Percentiles rank a stretch among this genome's conserved stretches.
Evolutionary conservation across 2,113 vertebrate species (phyloP).

Genomic region (Erythrolamprus reginae): DNA sequence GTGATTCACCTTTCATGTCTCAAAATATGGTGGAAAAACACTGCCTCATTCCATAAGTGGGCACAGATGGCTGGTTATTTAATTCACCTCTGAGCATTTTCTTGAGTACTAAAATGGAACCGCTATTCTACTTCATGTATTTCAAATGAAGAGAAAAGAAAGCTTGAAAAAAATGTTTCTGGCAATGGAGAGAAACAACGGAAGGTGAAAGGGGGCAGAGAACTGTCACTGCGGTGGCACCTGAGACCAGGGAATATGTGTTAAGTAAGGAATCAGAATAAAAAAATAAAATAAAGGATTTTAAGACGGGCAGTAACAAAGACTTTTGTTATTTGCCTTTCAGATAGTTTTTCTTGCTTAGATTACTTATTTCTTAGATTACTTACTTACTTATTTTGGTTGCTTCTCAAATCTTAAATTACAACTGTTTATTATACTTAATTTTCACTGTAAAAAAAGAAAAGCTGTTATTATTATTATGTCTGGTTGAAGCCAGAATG

Average conservation of each 20-base stretch:
- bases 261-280: background rate
- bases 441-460: background rate
- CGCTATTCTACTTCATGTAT: background rate
- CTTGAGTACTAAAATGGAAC: background rate
- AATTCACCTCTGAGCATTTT: constrained; percentile 1
- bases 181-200: constrained; percentile 2
- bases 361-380: background rate
- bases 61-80: constrained; percentile 10
- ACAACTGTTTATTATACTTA: background rate
- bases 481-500: no score
- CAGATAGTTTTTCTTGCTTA: background rate
- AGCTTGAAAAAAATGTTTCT: constrained; percentile 6
- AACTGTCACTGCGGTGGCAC: constrained; percentile 8
- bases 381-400: no score
- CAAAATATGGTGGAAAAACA: background rate
- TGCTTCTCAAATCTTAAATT: background rate
- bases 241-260: constrained; percentile 16
- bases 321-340: background rate
- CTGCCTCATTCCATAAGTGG: background rate
- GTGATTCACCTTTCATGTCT: background rate
- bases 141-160: background rate
- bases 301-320: background rate
- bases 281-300: background rate
- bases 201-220: constrained; percentile 19
- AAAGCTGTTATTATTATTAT: background rate